Conservation (phyloP, 2,888 invertebrate species). For the Zygogramma bicolorata region DNA sequence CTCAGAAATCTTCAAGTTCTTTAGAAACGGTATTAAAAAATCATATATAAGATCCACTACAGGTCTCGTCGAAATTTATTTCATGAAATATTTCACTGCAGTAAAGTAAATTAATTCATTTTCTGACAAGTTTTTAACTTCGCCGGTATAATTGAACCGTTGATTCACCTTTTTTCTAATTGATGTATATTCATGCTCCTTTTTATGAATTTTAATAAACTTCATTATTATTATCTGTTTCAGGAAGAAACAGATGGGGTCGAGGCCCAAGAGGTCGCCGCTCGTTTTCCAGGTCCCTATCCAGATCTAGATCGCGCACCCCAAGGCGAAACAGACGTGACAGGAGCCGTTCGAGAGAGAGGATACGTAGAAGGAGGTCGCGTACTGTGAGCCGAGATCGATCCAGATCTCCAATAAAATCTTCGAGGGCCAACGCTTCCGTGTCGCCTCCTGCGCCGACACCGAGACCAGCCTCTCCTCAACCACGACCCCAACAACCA, state of each 20-base stretch:
- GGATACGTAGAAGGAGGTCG: slow-evolving; percentile 43
- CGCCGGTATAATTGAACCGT: too few relatives aligned
- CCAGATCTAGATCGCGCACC: slow-evolving; percentile 58
- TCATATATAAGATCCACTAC: too few relatives aligned
- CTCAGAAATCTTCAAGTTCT: too few relatives aligned
- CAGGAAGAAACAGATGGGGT: slow-evolving; percentile 63
- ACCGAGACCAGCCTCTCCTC: slow-evolving; percentile 24
- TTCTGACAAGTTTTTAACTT: too few relatives aligned
- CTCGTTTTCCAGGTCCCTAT: slow-evolving; percentile 51
- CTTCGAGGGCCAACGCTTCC: slow-evolving; percentile 27
- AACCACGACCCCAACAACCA: slow-evolving; percentile 21
- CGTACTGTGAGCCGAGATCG: slow-evolving; percentile 35
- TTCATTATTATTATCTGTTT: background rate
- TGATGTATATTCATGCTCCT: background rate
- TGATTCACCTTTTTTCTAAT: too few relatives aligned
- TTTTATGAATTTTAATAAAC: background rate
- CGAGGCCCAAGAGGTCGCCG: slow-evolving; percentile 62
- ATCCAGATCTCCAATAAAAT: slow-evolving; percentile 22
- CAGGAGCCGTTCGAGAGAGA: slow-evolving; percentile 46
- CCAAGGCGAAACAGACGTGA: slow-evolving; percentile 52
- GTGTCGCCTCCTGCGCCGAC: slow-evolving; percentile 35
- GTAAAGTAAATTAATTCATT: too few relatives aligned
- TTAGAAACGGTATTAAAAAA: too few relatives aligned
- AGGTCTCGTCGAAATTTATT: too few relatives aligned
- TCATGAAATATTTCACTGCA: too few relatives aligned